Base-by-base conservation (phyloP, 2,797 vertebrate species). In the Diplodus sargus region DNA sequence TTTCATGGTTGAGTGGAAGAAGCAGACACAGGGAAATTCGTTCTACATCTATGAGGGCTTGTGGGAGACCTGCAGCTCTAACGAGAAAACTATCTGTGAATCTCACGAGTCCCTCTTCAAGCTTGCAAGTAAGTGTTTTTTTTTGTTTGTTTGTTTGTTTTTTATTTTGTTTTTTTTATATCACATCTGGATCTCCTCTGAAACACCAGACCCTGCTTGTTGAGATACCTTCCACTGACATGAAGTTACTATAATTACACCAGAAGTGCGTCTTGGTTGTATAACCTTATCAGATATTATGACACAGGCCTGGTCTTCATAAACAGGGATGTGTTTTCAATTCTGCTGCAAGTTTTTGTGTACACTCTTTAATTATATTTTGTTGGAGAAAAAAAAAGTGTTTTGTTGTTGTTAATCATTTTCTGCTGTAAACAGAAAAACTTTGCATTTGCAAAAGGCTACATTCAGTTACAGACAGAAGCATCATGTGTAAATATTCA, bases 1-100 rank as follows among this genome's bases (percentile, higher is more conserved):
- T 4, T 42, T 89, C 42, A 93, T 93, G 87, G 92, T 91, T 4
- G 84, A 93, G 30, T 95, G 94, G 94, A 93, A 89, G 81, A 82
- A 65, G n/a, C 52, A 66, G 14, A 42, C 54, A 0, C 80, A 91
- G 47, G 89, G 82, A 7, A 76, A 60, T 5, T 2, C n/a, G 2
- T 13, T 79, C 22, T 63, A 76, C 0, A 30, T 70, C 60, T 87
- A 86, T 2, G 76, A 88, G 10, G 94, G 94, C 0, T 18, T 95
- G 51, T 95, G 94, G 94, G 90, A 82, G 90, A 74, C 39, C 66
- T 95, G 94, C 87, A 78, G 62, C 5, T 82, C 69, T 57, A 61
- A 47, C 0, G 78, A 85, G 34, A 71, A 42, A 9, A 47, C 63
- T 0, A 84, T 30, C 3, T 95, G 94, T 59, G 85, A 85, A 4